Percentiles rank a stretch among this genome's conserved stretches.
phyloP scores from a whole-genome alignment of 1,140 invertebrate genomes.

The Magallana angulata region DNA sequence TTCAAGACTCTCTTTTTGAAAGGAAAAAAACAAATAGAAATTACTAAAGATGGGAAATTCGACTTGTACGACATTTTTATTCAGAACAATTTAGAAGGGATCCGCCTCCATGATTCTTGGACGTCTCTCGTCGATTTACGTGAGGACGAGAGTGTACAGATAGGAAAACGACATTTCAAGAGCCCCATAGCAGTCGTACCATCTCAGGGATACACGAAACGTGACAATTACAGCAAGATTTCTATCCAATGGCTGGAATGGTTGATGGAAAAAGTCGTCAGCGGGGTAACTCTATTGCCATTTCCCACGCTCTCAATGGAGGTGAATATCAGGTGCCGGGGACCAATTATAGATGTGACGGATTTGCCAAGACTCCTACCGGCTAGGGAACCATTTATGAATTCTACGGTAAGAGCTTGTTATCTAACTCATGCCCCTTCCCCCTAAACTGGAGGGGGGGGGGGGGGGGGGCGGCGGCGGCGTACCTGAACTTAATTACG shows the following conservation, averaged over 20 bases:
- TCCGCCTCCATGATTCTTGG: conserved; percentile 1
- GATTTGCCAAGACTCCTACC: neutral
- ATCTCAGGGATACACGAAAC: conserved; percentile 39
- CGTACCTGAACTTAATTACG: neutral
- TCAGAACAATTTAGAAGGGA: neutral
- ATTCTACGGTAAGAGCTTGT: conserved; percentile 28
- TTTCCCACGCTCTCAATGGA: conserved; percentile 49
- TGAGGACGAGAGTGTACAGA: conserved; percentile 17
- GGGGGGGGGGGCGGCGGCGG: conserved; percentile 31
- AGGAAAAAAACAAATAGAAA: conserved; percentile 36
- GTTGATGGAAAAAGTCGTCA: conserved; percentile 37
- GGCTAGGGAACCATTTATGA: conserved; percentile 48
- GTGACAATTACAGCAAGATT: conserved; percentile 49
- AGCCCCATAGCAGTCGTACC: conserved; percentile 48
- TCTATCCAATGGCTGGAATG: conserved; percentile 53
- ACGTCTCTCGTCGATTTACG: neutral
- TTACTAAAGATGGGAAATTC: neutral
- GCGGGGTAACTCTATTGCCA: conserved; percentile 31
- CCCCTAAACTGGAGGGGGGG: conserved; percentile 17
- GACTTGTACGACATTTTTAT: neutral
- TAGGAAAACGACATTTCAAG: conserved; percentile 17
- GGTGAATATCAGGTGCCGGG: conserved; percentile 45
- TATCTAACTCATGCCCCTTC: neutral
- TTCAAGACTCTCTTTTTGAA: conserved; percentile 44
- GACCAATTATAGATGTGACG: conserved; percentile 48